These are phyloP conservation scores for Musca vetustissima DNA, from an alignment of 1,140 invertebrate species.

Conservation along the genomic window DNA sequence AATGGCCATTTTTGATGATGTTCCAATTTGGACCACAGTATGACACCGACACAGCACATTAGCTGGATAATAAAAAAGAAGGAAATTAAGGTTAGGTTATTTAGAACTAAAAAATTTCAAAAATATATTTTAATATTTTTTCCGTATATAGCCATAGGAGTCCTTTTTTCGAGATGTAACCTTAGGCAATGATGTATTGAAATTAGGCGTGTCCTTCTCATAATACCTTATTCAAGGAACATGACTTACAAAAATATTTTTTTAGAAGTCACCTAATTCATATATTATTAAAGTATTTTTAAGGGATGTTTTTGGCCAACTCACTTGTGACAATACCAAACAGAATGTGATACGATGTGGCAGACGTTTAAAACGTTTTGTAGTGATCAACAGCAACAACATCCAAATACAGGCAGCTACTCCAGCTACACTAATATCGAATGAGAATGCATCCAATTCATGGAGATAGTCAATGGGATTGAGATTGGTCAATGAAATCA, in stretches of 20 bases:
- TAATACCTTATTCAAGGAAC: too few relatives aligned
- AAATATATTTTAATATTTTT: too few relatives aligned
- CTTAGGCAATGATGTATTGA: too few relatives aligned
- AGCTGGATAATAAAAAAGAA: constrained; percentile 54
- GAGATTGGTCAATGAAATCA: constrained; percentile 76
- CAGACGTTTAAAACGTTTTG: constrained; percentile 74
- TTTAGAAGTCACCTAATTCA: too few relatives aligned
- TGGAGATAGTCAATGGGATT: constrained; percentile 70
- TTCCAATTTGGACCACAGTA: constrained; percentile 65
- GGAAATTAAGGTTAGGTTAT: too few relatives aligned
- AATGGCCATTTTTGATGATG: constrained; percentile 59
- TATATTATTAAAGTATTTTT: too few relatives aligned
- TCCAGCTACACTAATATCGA: constrained; percentile 80
- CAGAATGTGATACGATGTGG: constrained; percentile 82
- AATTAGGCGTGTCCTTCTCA: too few relatives aligned
- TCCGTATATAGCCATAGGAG: too few relatives aligned
- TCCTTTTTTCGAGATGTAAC: too few relatives aligned
- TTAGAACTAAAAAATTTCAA: neutral
- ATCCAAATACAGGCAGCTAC: constrained; percentile 77
- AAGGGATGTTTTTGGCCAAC: too few relatives aligned
- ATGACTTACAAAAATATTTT: too few relatives aligned
- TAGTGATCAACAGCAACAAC: constrained; percentile 72
- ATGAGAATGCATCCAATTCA: constrained; percentile 76
- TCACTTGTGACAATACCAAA: constrained; percentile 78
- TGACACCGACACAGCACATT: constrained; percentile 66